Evolutionary conservation across 2,888 invertebrate genomes (phyloP).

Genomic region (Drosophila kanekoi): DNA sequence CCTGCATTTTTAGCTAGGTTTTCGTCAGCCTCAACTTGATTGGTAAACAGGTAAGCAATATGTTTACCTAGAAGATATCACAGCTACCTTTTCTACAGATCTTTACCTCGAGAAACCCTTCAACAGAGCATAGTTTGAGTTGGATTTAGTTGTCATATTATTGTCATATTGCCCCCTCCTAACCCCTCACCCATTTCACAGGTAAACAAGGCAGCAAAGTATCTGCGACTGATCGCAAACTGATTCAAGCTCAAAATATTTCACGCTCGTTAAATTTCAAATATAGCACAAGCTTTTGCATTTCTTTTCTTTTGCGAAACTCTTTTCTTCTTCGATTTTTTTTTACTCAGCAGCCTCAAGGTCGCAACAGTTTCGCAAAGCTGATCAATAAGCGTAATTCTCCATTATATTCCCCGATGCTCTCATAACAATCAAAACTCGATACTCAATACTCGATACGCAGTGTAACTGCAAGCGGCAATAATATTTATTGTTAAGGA

Average conservation of each 20-base stretch:
- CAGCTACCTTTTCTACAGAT: too few relatives aligned
- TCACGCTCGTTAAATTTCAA: constrained; percentile 3
- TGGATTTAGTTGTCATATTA: too few relatives aligned
- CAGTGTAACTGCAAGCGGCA: constrained; percentile 19
- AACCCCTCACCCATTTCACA: too few relatives aligned
- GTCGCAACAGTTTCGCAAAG: constrained; percentile 32
- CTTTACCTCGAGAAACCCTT: too few relatives aligned
- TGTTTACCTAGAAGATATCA: too few relatives aligned
- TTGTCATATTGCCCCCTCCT: too few relatives aligned
- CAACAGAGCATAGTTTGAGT: too few relatives aligned
- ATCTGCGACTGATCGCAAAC: not conserved
- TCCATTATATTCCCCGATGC: constrained; percentile 20
- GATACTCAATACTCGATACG: constrained; percentile 18
- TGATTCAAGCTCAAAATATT: constrained; percentile 6
- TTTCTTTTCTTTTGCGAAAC: constrained; percentile 9
- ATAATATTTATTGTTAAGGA: constrained; percentile 44
- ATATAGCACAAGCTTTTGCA: not conserved
- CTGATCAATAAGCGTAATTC: constrained; percentile 24
- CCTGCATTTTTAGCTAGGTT: too few relatives aligned
- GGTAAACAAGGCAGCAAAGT: not conserved
- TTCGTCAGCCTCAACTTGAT: too few relatives aligned
- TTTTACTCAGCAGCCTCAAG: constrained; percentile 18
- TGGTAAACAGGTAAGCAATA: too few relatives aligned
- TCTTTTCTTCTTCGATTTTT: not conserved
- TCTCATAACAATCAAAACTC: constrained; percentile 22